A percentile compares a stretch with the other conserved stretches of the same genome.
Evolutionary conservation across 1,140 invertebrate genomes (phyloP).

Genomic region (Lerema accius): DNA sequence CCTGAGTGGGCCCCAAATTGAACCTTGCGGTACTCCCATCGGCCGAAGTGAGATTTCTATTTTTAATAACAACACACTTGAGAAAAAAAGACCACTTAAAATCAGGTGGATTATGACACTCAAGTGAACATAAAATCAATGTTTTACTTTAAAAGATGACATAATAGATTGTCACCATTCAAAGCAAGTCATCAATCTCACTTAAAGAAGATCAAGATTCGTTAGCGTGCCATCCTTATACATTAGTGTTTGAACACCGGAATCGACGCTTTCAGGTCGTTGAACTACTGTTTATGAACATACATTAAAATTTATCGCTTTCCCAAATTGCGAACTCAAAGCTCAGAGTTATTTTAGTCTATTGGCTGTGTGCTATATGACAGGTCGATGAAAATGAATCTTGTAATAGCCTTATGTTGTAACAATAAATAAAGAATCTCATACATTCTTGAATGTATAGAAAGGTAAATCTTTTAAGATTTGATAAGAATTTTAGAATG

Average conservation of each 20-base stretch:
- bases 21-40: not conserved
- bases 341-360: slow-evolving; percentile 2
- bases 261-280: slow-evolving; percentile 18
- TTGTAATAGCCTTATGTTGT: no score
- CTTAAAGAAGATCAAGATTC: slow-evolving; percentile 37
- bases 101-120: no score
- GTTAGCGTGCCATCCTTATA: slow-evolving; percentile 35
- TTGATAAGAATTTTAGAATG: no score
- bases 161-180: not conserved
- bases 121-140: not conserved
- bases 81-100: no score
- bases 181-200: slow-evolving; percentile 36
- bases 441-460: no score
- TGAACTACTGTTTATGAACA: slow-evolving; percentile 15
- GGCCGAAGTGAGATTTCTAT: no score
- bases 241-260: slow-evolving; percentile 7
- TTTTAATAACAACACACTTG: no score
- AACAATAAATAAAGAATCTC: no score
- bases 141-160: not conserved
- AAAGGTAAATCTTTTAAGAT: no score
- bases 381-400: not conserved
- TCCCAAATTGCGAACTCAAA: slow-evolving; percentile 6
- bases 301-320: slow-evolving; percentile 23
- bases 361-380: not conserved
- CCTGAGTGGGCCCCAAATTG: not conserved